These are phyloP conservation scores for Gambelia wislizenii DNA, from an alignment of 2,797 vertebrate genomes.

Conservation along the genomic window DNA sequence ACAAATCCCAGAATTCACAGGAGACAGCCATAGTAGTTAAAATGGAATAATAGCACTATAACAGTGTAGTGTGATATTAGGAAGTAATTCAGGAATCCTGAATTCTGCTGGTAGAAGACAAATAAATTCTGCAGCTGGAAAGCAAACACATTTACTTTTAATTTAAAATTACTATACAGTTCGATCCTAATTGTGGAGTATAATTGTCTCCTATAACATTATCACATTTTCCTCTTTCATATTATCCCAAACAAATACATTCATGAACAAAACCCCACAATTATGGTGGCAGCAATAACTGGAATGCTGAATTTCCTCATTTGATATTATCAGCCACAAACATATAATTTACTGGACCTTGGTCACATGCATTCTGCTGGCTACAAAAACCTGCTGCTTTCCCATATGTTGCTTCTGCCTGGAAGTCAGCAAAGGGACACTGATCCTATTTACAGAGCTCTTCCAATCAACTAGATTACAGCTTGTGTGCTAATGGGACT, in stretches of 20 bases:
- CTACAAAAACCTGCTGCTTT: constrained; percentile 38
- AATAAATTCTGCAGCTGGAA: background rate
- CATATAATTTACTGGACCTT: constrained; percentile 25
- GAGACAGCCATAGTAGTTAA: no score
- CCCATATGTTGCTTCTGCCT: constrained; percentile 43
- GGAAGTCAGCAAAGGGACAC: constrained; percentile 28
- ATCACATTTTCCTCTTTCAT: background rate
- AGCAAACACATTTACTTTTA: background rate
- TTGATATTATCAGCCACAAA: background rate
- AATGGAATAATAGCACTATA: no score
- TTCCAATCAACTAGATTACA: constrained; percentile 44
- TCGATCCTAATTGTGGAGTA: background rate
- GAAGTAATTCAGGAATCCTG: background rate
- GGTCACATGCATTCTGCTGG: constrained; percentile 3
- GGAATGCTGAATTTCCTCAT: background rate
- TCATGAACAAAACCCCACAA: background rate
- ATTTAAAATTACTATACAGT: background rate
- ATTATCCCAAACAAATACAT: background rate
- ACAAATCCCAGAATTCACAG: no score
- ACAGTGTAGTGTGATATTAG: no score
- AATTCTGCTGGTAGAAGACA: no score
- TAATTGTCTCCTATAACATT: background rate
- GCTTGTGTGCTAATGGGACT: constrained; percentile 29
- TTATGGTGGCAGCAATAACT: background rate
- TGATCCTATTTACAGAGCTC: constrained; percentile 30